Conservation (phyloP, 2,797 vertebrate genomes). For the Tokudaia muenninki region DNA sequence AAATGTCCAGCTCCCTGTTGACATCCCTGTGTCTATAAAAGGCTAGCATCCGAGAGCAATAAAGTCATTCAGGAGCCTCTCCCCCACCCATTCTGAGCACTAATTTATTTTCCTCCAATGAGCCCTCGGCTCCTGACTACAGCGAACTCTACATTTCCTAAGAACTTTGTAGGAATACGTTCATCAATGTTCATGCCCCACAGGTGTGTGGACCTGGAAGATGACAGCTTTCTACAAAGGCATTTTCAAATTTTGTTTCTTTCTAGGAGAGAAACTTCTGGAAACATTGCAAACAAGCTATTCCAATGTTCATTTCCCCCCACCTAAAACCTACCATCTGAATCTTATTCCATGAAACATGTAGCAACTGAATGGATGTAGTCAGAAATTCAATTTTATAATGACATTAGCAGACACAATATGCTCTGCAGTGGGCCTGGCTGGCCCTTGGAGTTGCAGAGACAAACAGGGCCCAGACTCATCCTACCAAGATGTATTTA, state of each 20-base stretch:
- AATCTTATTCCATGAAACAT: neutral
- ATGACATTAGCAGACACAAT: neutral
- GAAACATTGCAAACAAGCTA: neutral
- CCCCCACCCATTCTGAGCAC: neutral
- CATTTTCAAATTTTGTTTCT: neutral
- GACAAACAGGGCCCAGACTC: neutral
- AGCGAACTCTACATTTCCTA: neutral
- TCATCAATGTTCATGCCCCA: neutral
- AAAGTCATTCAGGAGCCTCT: neutral
- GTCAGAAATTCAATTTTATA: neutral
- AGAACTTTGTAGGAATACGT: neutral
- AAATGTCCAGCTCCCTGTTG: neutral
- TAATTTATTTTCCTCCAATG: neutral
- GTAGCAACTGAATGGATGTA: neutral
- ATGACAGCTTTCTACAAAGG: neutral
- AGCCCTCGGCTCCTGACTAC: neutral
- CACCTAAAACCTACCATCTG: neutral
- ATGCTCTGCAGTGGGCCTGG: fast-evolving
- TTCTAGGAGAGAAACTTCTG: neutral
- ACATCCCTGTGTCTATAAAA: neutral
- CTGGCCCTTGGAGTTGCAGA: neutral
- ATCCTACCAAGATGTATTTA: neutral
- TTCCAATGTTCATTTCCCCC: neutral
- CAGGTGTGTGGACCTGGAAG: neutral
- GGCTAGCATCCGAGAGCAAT: neutral